Percentiles rank a stretch among this genome's conserved stretches.
Conservation (phyloP, 2,113 vertebrate species). For the Dinomys branickii region DNA sequence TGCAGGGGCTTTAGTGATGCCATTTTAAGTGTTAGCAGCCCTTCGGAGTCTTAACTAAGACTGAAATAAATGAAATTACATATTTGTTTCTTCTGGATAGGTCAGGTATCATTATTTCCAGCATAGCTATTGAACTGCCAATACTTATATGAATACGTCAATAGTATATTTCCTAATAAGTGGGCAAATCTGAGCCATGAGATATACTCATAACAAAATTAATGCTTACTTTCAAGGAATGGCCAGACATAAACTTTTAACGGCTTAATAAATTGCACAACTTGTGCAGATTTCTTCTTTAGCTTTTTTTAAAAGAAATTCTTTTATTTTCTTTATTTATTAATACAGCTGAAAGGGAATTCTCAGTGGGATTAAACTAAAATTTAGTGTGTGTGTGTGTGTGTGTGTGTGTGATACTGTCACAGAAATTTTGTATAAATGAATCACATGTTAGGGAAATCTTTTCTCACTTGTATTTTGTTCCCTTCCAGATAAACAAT, state of each 20-base stretch:
- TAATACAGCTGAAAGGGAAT: not conserved
- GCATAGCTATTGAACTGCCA: not conserved
- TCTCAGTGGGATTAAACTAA: not conserved
- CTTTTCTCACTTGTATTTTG: not conserved
- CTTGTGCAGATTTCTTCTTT: not conserved
- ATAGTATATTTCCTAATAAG: not conserved
- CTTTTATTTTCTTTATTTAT: not conserved
- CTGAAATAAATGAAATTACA: not conserved
- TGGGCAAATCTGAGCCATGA: not conserved
- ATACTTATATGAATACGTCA: not conserved
- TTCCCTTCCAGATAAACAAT: not conserved
- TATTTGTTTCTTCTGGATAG: not conserved
- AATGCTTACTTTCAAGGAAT: not conserved
- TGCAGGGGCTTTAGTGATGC: not conserved
- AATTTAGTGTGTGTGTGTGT: not conserved
- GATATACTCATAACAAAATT: not conserved
- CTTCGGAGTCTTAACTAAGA: not conserved
- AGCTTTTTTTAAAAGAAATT: not conserved
- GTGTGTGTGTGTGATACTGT: fast-evolving
- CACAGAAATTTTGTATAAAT: not conserved
- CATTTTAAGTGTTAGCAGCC: not conserved
- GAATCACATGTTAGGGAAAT: not conserved
- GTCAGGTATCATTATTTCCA: not conserved
- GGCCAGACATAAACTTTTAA: not conserved
- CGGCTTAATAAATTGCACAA: not conserved